Evolutionary conservation across 2,888 invertebrate species (phyloP), one percentile per base, ranked within the genome.

Genomic region (Polymixis lichenea): DNA sequence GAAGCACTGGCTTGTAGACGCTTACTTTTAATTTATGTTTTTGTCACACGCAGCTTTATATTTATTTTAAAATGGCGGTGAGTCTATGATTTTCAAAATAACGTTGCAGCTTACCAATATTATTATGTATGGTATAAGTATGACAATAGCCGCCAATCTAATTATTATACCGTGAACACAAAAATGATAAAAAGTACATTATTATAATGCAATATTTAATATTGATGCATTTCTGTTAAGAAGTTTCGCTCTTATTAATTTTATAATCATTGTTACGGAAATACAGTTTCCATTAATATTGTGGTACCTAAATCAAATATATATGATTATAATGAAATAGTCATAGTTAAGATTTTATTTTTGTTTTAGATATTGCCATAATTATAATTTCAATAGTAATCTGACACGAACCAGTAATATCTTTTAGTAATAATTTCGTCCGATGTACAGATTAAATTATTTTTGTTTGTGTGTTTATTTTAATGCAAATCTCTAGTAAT

Each of bases 381-480:
- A 92, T 90, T 93, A 90, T 92, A 91, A 92, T 89, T 92, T 90
- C 90, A 91, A 88, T 88, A 89, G 87, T 87, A 90, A 91, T 89
- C 89, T 88, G 88, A 90, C 89, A 89, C 82, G 83, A 93, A 93
- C 94, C 94, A 93, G 93, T 95, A 93, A 90, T 91, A 89, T 91
- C 86, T 89, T 90, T 75, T 89, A 90, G 89, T 87, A 89, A 88
- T 92, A 92, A 88, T 91, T 90, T 88, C 90, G 91, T 91, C 89
- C 88, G 87, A 90, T 96, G 96, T 96, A 96, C 95, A 96, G 96
- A 94, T 90, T 96, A 94, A 95, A 93, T 96, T 95, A 95, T 95
- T 95, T 91, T 93, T 91, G 94, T 92, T 94, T 92, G 92, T 93
- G 93, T 94, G 93, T 93, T 93, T 92, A 91, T 93, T 93, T 92